These are phyloP conservation scores for Rhagophthalmus giganteus DNA, from an alignment of 2,888 invertebrate genomes.

Conservation along the genomic window DNA sequence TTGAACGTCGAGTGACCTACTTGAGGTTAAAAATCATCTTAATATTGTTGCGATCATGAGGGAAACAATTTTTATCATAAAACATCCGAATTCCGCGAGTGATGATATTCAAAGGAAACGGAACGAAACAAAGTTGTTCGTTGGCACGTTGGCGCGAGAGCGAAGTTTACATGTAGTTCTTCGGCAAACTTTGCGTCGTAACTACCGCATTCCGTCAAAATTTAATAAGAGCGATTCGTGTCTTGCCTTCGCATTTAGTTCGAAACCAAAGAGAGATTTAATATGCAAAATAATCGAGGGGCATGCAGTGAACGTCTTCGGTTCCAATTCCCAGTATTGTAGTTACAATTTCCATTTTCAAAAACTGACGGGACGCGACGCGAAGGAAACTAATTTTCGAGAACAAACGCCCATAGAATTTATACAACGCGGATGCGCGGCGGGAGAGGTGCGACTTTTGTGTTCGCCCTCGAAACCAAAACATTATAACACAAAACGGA, in stretches of 20 bases:
- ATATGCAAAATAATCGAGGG: slow-evolving; percentile 13
- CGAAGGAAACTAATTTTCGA: background rate
- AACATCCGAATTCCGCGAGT: no score
- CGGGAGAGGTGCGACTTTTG: slow-evolving; percentile 6
- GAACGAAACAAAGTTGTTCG: no score
- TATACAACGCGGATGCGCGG: background rate
- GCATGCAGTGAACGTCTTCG: background rate
- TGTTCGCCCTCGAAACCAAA: slow-evolving; percentile 12
- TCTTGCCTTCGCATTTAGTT: slow-evolving; percentile 3
- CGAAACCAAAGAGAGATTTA: slow-evolving; percentile 7
- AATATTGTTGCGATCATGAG: slow-evolving; percentile 8
- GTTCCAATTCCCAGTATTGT: slow-evolving; percentile 4
- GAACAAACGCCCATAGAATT: background rate
- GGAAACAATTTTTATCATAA: no score
- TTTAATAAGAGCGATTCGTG: slow-evolving; percentile 3
- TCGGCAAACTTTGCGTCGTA: no score
- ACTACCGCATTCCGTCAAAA: slow-evolving; percentile 10
- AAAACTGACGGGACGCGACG: background rate
- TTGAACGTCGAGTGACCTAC: slow-evolving; percentile 12
- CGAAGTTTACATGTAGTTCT: no score
- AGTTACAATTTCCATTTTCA: background rate
- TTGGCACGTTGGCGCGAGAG: no score
- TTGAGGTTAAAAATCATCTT: slow-evolving; percentile 3
- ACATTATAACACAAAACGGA: slow-evolving; percentile 20
- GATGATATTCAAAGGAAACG: no score